A percentile compares a stretch with the other conserved stretches of the same genome.
phyloP scores from a whole-genome alignment of 2,888 invertebrate species.

The Luperina nickerlii region DNA sequence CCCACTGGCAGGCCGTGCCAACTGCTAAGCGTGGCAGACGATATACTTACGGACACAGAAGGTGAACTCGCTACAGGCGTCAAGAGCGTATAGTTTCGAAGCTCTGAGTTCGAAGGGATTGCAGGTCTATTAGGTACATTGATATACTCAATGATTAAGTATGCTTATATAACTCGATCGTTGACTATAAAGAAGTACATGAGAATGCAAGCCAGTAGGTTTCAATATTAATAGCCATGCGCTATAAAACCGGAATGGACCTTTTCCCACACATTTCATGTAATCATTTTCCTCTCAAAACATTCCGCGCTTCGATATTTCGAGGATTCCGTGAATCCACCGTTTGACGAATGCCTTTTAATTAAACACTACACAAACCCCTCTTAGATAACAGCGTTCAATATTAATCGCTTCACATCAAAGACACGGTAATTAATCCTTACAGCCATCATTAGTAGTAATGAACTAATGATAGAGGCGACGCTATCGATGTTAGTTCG shows the following conservation, averaged over 20 bases:
- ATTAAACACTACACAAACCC: constrained; percentile 38
- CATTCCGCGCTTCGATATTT: constrained; percentile 68
- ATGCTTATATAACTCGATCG: neutral
- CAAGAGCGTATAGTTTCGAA: neutral
- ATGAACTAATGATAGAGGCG: constrained; percentile 48
- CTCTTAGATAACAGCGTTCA: constrained; percentile 23
- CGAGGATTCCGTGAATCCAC: constrained; percentile 64
- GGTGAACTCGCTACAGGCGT: constrained; percentile 30
- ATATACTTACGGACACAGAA: constrained; percentile 38
- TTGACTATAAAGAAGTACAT: neutral
- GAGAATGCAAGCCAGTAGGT: neutral
- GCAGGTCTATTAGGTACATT: no score
- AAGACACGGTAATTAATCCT: constrained; percentile 47
- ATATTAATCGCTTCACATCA: constrained; percentile 44
- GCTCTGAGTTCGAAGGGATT: no score
- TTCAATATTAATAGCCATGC: constrained; percentile 6
- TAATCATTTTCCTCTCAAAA: constrained; percentile 46
- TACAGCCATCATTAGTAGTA: constrained; percentile 23
- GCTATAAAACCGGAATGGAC: neutral
- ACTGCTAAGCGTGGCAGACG: constrained; percentile 49
- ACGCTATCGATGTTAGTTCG: constrained; percentile 41
- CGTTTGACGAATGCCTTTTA: constrained; percentile 38
- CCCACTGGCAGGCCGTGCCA: constrained; percentile 47
- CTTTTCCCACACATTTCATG: constrained; percentile 7
- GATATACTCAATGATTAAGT: no score